Conservation (phyloP, 1,140 invertebrate genomes). For the Micrasema minimum region DNA sequence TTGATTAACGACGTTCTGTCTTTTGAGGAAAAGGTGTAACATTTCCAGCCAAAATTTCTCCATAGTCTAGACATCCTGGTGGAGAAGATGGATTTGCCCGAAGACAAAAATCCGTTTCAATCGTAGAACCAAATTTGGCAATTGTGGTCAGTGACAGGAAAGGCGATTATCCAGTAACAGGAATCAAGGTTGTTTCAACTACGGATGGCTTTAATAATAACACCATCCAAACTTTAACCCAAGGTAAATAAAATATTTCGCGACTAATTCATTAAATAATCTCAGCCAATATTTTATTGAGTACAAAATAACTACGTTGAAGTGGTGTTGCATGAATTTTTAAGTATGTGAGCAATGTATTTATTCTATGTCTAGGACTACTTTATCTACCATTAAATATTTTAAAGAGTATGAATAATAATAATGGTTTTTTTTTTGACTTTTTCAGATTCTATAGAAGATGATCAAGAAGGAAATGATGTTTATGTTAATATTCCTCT, state of each 20-base stretch:
- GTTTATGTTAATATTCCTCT: conserved; percentile 60
- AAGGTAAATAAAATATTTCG: conserved; percentile 46
- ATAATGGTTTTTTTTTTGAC: too few relatives aligned
- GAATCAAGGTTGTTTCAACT: conserved; percentile 57
- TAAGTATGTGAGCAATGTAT: too few relatives aligned
- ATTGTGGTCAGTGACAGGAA: conserved; percentile 58
- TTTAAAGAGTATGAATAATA: too few relatives aligned
- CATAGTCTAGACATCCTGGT: conserved; percentile 60
- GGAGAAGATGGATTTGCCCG: conserved; percentile 56
- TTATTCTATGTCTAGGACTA: too few relatives aligned
- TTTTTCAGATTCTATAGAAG: neutral
- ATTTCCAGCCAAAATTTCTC: conserved; percentile 59
- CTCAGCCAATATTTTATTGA: too few relatives aligned
- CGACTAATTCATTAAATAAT: too few relatives aligned
- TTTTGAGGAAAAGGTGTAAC: conserved; percentile 54
- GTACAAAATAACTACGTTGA: too few relatives aligned
- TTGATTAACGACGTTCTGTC: conserved; percentile 60
- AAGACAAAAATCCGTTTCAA: conserved; percentile 45
- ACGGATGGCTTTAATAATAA: conserved; percentile 56
- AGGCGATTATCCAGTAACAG: conserved; percentile 55
- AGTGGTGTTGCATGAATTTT: too few relatives aligned
- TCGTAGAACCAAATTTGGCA: conserved; percentile 59
- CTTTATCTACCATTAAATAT: too few relatives aligned
- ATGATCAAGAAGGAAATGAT: conserved; percentile 53
- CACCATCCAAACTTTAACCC: conserved; percentile 58